These are phyloP conservation scores for Brachyrhaphis roseni DNA, from an alignment of 2,797 vertebrate species.

Conservation along the genomic window DNA sequence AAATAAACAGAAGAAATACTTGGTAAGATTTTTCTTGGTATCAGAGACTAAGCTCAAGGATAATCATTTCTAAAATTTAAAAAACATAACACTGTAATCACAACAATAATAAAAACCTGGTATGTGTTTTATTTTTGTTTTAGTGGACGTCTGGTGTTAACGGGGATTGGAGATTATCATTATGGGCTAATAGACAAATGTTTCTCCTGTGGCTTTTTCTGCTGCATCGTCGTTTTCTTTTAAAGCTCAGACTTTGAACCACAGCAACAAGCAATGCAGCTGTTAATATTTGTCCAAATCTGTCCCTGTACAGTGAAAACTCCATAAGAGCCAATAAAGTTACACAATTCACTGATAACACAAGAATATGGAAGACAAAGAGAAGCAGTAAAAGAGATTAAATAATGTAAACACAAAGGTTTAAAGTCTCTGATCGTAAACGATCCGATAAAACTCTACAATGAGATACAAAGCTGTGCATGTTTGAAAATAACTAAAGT, in stretches of 20 bases:
- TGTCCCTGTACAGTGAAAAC: slow-evolving; percentile 28
- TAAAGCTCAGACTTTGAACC: slow-evolving; percentile 35
- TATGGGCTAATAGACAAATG: background rate
- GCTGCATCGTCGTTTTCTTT: background rate
- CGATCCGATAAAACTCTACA: background rate
- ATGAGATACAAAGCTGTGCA: background rate
- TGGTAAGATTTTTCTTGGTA: too few relatives aligned
- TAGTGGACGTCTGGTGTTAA: background rate
- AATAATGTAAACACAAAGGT: slow-evolving; percentile 17
- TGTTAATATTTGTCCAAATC: slow-evolving; percentile 61
- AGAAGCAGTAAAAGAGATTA: slow-evolving; percentile 16
- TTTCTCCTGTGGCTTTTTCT: background rate
- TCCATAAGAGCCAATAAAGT: slow-evolving; percentile 47
- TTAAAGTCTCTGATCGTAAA: slow-evolving; percentile 1
- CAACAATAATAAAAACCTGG: too few relatives aligned
- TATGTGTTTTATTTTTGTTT: background rate
- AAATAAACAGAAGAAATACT: too few relatives aligned
- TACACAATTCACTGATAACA: slow-evolving; percentile 44
- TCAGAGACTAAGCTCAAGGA: too few relatives aligned
- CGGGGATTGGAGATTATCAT: background rate
- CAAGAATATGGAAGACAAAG: background rate
- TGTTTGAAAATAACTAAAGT: background rate
- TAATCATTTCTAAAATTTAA: too few relatives aligned
- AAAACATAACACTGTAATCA: too few relatives aligned
- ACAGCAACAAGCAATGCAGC: slow-evolving; percentile 18